Evolutionary conservation across 2,888 invertebrate genomes (phyloP).

Genomic region (Cephus pulcher): DNA sequence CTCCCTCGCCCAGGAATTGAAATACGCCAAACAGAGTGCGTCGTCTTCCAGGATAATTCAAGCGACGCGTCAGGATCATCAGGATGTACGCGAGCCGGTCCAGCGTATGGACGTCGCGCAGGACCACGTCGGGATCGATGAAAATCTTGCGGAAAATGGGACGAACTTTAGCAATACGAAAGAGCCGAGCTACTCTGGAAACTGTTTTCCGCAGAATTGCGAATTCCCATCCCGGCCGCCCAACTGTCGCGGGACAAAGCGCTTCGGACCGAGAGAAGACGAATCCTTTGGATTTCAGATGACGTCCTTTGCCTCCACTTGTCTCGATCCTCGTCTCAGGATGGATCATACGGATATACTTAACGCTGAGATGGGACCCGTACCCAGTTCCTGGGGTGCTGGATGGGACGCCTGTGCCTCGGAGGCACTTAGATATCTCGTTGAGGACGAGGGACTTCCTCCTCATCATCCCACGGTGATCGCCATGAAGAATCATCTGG

Average conservation of each 20-base stretch:
- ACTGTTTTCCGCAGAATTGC: neutral
- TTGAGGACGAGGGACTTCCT: constrained; percentile 57
- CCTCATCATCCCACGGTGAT: constrained; percentile 58
- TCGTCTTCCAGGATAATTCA: neutral
- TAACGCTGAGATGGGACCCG: neutral
- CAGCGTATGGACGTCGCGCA: constrained; percentile 43
- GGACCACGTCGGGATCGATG: constrained; percentile 18
- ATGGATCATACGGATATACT: neutral
- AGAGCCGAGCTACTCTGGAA: neutral
- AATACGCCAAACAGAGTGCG: constrained; percentile 36
- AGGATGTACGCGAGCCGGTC: constrained; percentile 4
- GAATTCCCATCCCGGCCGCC: neutral
- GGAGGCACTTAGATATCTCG: constrained; percentile 56
- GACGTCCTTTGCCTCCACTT: constrained; percentile 1
- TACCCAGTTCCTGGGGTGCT: constrained; percentile 43
- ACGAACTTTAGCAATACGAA: neutral
- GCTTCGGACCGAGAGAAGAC: neutral
- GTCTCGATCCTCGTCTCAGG: constrained; percentile 8
- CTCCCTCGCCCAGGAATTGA: constrained; percentile 53
- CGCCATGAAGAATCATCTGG: constrained; percentile 57
- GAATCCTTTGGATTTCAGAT: neutral
- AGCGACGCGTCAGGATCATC: constrained; percentile 6
- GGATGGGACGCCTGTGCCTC: constrained; percentile 60
- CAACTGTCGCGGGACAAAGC: neutral
- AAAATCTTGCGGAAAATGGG: constrained; percentile 2